Evolutionary conservation across 2,113 vertebrate species (phyloP), one percentile per base, ranked within the genome.

Genomic region (Corythaixoides concolor): DNA sequence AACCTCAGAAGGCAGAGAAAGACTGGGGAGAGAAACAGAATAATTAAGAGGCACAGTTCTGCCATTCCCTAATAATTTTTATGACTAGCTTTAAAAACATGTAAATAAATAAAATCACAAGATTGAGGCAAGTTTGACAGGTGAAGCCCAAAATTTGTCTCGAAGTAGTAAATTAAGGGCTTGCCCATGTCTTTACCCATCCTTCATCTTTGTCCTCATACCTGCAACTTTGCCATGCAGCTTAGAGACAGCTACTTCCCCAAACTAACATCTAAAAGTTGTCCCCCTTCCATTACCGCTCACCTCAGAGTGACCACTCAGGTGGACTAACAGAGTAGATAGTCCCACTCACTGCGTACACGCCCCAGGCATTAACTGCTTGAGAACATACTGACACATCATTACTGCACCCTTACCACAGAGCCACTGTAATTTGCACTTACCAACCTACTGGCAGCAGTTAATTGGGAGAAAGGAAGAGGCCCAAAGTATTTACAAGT

Each of bases 201-300:
- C 0, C 24, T 37, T 74, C 32, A 52, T 10, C 27, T 68, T 59
- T 27, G 27, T 33, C 39, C 26, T 53, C 39, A 41, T 6, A 43
- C 27, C 32, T 79, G 18, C 21, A 80, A 13, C 22, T 77, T 2
- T 10, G 27, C 21, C 73, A 12, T 6, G 18, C 33, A 60, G 41
- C 21, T 58, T 16, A 37, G 17, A 69, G 19, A 77, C 59, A 76
- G 47, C 10, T 23, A 8, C 9, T 8, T 35, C 30, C 53, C 37
- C 32, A 59, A 62, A 56, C 26, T 9, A 28, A 70, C 58, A 49
- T 24, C 21, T 2, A 7, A 9, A 60, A 39, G 30, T 28, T 37
- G 21, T 22, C 8, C 16, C 15, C 2, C 1, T 15, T 33, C 15
- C 45, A 23, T 7, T 15, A 21, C 6, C 3, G 2, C n/a, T 49